phyloP scores from a whole-genome alignment of 2,113 vertebrate species.

The Actenoides hombroni region DNA sequence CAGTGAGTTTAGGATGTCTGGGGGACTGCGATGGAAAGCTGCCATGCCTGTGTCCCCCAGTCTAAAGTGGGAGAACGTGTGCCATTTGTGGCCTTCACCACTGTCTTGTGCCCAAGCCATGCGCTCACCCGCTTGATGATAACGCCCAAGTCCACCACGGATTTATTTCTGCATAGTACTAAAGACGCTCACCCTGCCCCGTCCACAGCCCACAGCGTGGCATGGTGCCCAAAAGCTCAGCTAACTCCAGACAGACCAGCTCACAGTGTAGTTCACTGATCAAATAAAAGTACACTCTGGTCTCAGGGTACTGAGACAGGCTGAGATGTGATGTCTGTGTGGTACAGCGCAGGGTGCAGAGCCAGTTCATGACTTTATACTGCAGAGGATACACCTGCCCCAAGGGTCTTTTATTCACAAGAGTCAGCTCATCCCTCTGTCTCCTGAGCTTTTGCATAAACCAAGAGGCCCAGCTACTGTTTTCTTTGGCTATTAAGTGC shows the following conservation, averaged over 20 bases:
- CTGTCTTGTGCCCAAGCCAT: fast-evolving
- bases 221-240: not conserved
- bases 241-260: not conserved
- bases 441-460: not conserved
- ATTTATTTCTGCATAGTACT: not conserved
- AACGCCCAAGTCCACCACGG: not conserved
- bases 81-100: not conserved
- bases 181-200: not conserved
- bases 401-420: not conserved
- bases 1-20: not conserved
- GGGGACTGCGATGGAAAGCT: not conserved
- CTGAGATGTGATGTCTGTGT: not conserved
- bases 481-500: not conserved
- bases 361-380: not conserved
- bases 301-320: not conserved
- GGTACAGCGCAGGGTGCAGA: not conserved
- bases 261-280: not conserved
- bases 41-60: not conserved
- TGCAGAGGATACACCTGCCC: not conserved
- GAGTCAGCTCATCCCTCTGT: not conserved
- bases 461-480: not conserved
- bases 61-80: not conserved
- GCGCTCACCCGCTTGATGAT: fast-evolving
- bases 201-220: fast-evolving
- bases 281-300: not conserved